phyloP scores from a whole-genome alignment of 2,888 invertebrate species.

The Pyrrhia umbra region DNA sequence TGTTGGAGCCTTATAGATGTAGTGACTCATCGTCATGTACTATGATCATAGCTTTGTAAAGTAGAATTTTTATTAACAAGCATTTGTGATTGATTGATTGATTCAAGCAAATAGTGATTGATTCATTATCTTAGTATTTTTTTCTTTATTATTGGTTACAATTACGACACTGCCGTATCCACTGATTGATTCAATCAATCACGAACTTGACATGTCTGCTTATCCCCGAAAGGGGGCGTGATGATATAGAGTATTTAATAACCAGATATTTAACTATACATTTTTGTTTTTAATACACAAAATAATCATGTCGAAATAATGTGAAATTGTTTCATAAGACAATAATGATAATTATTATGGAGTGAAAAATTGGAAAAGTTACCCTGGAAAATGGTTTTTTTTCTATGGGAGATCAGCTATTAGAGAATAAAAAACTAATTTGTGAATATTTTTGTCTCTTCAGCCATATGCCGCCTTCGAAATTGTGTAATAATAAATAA shows the following conservation, averaged over 20 bases:
- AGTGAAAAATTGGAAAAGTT: too few relatives aligned
- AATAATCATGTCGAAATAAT: constrained; percentile 21
- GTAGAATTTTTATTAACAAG: background rate
- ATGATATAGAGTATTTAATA: background rate
- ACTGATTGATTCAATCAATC: constrained; percentile 26
- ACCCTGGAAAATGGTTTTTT: too few relatives aligned
- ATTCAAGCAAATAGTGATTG: constrained; percentile 3
- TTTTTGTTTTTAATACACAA: constrained; percentile 27
- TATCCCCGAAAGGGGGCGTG: background rate
- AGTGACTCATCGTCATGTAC: background rate
- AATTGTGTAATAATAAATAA: too few relatives aligned
- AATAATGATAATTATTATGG: too few relatives aligned
- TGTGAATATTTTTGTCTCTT: too few relatives aligned
- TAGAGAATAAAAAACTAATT: too few relatives aligned
- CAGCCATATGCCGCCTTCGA: too few relatives aligned
- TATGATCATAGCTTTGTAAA: constrained; percentile 10
- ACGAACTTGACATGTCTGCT: background rate
- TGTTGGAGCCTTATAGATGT: constrained; percentile 26
- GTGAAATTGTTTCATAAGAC: background rate
- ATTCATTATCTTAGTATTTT: background rate
- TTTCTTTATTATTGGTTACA: too few relatives aligned
- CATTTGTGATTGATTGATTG: background rate
- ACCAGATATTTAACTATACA: background rate
- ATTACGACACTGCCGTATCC: background rate
- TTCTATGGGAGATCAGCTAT: too few relatives aligned